phyloP scores from a whole-genome alignment of 2,888 invertebrate genomes.

The Aricia artaxerxes region DNA sequence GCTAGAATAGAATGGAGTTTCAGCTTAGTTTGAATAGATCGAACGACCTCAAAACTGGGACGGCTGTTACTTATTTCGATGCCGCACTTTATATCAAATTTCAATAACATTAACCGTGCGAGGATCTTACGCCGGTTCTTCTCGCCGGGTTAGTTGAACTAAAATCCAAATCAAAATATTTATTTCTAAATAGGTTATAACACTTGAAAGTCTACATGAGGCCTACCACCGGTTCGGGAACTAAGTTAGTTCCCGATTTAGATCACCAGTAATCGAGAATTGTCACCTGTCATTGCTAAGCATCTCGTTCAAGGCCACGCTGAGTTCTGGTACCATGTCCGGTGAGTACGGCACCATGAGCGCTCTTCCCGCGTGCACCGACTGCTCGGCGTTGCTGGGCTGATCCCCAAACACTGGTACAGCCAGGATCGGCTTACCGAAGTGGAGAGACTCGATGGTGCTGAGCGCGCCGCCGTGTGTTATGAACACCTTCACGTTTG shows the following conservation, averaged over 20 bases:
- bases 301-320: slow-evolving; percentile 14
- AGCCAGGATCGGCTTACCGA: slow-evolving; percentile 25
- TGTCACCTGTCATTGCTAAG: slow-evolving; percentile 24
- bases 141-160: too few species aligned
- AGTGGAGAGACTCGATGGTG: slow-evolving; percentile 8
- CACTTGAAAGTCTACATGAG: too few species aligned
- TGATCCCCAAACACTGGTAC: slow-evolving; percentile 31
- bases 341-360: not conserved
- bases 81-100: too few species aligned
- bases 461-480: slow-evolving; percentile 25
- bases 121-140: too few species aligned
- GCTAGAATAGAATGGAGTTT: slow-evolving; percentile 46
- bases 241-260: too few species aligned
- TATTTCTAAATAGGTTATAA: too few species aligned
- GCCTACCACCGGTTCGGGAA: too few species aligned
- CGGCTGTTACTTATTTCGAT: too few species aligned
- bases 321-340: slow-evolving; percentile 9
- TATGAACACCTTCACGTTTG: slow-evolving; percentile 25
- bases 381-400: slow-evolving; percentile 23
- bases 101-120: not conserved
- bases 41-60: too few species aligned
- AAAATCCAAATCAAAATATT: too few species aligned
- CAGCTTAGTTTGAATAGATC: not conserved
- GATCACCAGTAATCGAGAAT: not conserved
- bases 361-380: not conserved